Evolutionary conservation across 53 echinoderm and acorn worm genomes (phyloP).

Genomic region (Pentamera pediparva): DNA sequence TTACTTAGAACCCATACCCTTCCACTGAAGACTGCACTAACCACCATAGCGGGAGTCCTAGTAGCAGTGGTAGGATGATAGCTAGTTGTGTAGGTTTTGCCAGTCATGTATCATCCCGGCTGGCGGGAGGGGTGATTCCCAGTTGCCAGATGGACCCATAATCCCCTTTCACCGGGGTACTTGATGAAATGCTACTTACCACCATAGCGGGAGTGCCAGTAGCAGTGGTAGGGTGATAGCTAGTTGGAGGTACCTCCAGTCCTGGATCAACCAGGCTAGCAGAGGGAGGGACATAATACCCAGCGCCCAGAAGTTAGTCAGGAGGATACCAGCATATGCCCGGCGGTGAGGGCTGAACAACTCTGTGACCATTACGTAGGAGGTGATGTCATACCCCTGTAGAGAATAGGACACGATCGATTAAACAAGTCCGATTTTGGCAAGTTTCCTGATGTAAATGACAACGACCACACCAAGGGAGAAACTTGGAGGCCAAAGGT

Average conservation of each 20-base stretch:
- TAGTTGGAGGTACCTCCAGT: slow-evolving; percentile 84
- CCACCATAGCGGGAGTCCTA: slow-evolving; percentile 68
- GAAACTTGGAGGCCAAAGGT: no score
- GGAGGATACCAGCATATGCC: slow-evolving; percentile 63
- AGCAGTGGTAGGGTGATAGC: slow-evolving; percentile 66
- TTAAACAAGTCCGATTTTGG: not conserved
- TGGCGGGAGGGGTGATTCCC: slow-evolving; percentile 67
- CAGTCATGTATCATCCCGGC: slow-evolving; percentile 69
- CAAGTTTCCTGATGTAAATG: no score
- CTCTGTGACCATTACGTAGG: slow-evolving; percentile 92
- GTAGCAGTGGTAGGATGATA: slow-evolving; percentile 60
- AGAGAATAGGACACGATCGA: no score
- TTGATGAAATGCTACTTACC: no score
- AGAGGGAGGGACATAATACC: slow-evolving; percentile 80
- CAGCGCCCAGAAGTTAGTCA: slow-evolving; percentile 78
- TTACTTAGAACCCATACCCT: no score
- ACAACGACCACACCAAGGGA: no score
- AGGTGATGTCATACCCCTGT: slow-evolving; percentile 81
- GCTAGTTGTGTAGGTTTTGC: slow-evolving; percentile 74
- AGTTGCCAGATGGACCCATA: slow-evolving; percentile 79
- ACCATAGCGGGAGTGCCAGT: slow-evolving; percentile 61
- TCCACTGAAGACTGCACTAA: no score
- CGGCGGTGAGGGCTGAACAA: slow-evolving; percentile 71
- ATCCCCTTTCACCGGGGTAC: no score
- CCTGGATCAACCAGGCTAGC: slow-evolving; percentile 56